Evolutionary conservation across 2,888 invertebrate genomes (phyloP).

Genomic region (Caenorhabditis doughertyi): DNA sequence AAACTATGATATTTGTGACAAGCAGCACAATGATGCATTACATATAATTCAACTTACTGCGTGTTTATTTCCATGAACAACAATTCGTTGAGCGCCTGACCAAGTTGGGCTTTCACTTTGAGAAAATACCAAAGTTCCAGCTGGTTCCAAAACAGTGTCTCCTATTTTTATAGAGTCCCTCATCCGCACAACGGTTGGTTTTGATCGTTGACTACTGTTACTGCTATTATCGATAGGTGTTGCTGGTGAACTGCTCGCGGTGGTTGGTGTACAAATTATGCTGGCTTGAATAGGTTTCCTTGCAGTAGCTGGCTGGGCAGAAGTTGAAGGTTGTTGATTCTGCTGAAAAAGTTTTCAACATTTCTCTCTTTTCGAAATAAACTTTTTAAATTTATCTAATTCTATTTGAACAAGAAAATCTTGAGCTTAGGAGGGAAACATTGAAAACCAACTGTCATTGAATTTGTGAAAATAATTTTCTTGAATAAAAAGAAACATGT

Average conservation of each 20-base stretch:
- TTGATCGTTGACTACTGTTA: not conserved
- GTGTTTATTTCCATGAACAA: slow-evolving; percentile 10
- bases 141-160: slow-evolving; percentile 45
- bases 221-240: not conserved
- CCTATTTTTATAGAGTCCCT: slow-evolving; percentile 40
- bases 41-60: slow-evolving; percentile 23
- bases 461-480: not conserved
- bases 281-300: not conserved
- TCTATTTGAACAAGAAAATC: not conserved
- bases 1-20: too few species aligned
- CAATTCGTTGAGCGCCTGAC: not conserved
- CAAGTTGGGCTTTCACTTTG: slow-evolving; percentile 8
- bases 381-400: too few species aligned
- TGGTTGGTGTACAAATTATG: slow-evolving; percentile 14
- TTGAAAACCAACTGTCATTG: too few species aligned
- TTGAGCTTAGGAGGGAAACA: too few species aligned
- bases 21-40: too few species aligned
- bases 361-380: too few species aligned
- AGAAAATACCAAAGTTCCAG: slow-evolving; percentile 44
- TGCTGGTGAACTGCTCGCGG: not conserved
- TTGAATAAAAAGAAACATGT: not conserved
- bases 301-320: not conserved
- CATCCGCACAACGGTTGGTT: slow-evolving; percentile 1
- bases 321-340: not conserved
- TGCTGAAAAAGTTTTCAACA: not conserved